Evolutionary conservation across 2,888 invertebrate genomes (phyloP), one percentile per base, ranked within the genome.

Genomic region (Nesidiocoris tenuis): DNA sequence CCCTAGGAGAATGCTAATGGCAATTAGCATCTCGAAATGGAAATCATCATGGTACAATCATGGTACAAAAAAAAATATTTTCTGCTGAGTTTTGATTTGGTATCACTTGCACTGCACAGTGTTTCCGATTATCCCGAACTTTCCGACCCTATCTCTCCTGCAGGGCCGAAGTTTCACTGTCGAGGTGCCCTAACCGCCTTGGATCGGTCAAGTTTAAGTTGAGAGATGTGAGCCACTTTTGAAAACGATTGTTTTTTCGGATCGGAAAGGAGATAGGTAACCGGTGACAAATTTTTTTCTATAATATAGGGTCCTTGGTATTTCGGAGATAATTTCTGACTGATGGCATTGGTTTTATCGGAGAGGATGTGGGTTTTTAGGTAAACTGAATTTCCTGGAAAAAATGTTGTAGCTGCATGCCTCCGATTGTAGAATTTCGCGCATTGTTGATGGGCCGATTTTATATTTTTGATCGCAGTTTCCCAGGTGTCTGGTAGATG

Each of bases 171-270:
- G n/a, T n/a, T n/a, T n/a, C n/a, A n/a, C n/a, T n/a, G n/a, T n/a
- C n/a, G n/a, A n/a, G n/a, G n/a, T n/a, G n/a, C n/a, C n/a, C n/a
- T n/a, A n/a, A 16, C 2, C 7, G 16, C 65, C 25, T 65, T 65
- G 65, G 2, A 1, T 21, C 65, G 23, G 3, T 3, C 7, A 17
- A 65, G n/a, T 61, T 71, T 71, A 12, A 71, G 61, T 24, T 71
- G 71, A 1, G 61, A 61, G 18, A 71, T 22, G 24, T 71, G 71
- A n/a, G 71, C 71, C 7, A 7, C 9, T 61, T 71, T 71, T 24
- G 12, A 17, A n/a, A 17, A 18, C 9, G 2, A 2, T 16, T 22
- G 5, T 7, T 71, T 24, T 9, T 16, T 7, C 9, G 25, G n/a
- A 19, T 71, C 55, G 16, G 59, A 25, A 9, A 71, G 9, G 2